Conservation (phyloP, 2,797 vertebrate genomes). For the Potorous gilbertii region DNA sequence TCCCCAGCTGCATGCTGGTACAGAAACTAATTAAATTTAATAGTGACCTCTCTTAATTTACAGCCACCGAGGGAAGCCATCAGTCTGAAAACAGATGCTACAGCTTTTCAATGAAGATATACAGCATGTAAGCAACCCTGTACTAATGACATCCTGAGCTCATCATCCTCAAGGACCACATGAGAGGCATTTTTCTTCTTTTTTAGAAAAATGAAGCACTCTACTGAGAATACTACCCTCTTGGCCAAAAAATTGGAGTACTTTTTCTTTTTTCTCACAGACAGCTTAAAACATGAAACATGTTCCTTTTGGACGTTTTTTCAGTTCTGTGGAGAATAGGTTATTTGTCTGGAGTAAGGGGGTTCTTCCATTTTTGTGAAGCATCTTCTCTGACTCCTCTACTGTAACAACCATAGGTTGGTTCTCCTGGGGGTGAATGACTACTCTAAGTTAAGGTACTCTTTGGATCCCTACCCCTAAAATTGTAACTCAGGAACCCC, state of each 20-base stretch:
- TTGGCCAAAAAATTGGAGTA: too few relatives aligned
- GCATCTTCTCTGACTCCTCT: not conserved
- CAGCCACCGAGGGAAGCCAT: conserved; percentile 47
- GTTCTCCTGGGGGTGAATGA: not conserved
- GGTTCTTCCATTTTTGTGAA: not conserved
- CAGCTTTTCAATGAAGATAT: conserved; percentile 52
- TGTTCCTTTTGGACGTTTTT: not conserved
- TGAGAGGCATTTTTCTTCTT: not conserved
- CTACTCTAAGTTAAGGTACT: not conserved
- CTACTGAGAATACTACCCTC: not conserved
- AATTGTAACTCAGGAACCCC: not conserved
- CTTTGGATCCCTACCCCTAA: not conserved
- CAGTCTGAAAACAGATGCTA: conserved; percentile 56
- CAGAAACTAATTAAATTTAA: conserved; percentile 68
- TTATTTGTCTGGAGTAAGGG: not conserved
- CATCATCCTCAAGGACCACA: not conserved
- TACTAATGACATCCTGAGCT: not conserved
- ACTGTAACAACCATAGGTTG: not conserved
- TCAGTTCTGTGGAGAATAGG: not conserved
- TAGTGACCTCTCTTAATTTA: conserved; percentile 51
- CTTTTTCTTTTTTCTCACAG: not conserved
- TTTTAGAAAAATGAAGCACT: conserved; percentile 8
- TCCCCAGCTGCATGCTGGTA: conserved; percentile 53
- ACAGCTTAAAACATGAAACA: not conserved
- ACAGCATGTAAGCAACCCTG: not conserved